A percentile compares a stretch with the other conserved stretches of the same genome.
Evolutionary conservation across 2,113 vertebrate genomes (phyloP).

Genomic region (Ornithorhynchus anatinus): DNA sequence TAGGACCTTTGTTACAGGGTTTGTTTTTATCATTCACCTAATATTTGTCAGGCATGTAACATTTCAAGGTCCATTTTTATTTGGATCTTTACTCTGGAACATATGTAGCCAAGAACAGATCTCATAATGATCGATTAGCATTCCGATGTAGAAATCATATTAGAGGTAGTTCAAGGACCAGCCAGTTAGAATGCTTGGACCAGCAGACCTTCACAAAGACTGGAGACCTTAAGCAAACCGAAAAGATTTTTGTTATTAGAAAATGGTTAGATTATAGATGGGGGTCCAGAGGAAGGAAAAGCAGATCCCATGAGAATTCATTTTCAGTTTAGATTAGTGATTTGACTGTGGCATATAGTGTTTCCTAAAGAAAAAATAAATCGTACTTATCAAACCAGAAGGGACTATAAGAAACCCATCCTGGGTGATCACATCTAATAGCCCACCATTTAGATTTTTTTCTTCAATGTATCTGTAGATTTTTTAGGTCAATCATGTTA

Average conservation of each 20-base stretch:
- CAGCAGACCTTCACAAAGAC: neutral
- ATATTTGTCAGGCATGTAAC: constrained; percentile 5
- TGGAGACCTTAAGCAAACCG: neutral
- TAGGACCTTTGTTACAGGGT: neutral
- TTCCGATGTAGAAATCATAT: constrained; percentile 29
- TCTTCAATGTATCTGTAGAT: neutral
- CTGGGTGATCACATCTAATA: neutral
- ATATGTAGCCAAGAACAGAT: constrained; percentile 14
- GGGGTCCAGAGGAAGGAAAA: neutral
- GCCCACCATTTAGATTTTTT: no score
- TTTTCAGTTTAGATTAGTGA: constrained; percentile 2
- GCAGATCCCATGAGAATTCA: neutral
- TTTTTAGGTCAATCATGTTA: neutral
- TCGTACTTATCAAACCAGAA: neutral
- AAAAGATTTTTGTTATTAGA: constrained; percentile 1
- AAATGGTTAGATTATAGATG: neutral
- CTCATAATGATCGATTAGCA: constrained; percentile 31
- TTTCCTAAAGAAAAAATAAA: neutral
- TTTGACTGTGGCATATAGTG: neutral
- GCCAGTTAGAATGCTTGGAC: neutral
- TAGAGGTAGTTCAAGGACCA: constrained; percentile 4
- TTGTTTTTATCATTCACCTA: constrained; percentile 36
- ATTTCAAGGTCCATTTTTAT: constrained; percentile 35
- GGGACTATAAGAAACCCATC: neutral
- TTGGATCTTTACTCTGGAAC: constrained; percentile 12